Base-by-base conservation (phyloP, 2,113 vertebrate species). In the Mustelus asterias region DNA sequence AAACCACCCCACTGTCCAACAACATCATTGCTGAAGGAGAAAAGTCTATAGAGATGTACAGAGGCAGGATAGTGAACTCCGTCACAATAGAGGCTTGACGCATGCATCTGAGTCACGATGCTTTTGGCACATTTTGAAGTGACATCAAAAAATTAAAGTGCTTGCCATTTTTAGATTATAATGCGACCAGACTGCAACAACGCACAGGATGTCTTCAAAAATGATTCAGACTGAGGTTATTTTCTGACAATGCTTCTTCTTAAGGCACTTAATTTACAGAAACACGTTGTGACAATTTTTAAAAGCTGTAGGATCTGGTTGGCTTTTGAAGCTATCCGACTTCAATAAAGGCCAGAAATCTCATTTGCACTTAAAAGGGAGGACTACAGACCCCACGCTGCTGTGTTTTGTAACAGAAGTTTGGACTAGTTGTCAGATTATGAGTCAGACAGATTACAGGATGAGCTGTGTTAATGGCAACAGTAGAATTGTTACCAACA, bases 251-350 rank as follows among this genome's bases (percentile, higher is more conserved):
- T 67, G 33, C 29, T 92, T 37, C 89, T 20, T 93, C n/a, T 93
- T 65, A 65, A 93, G n/a, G 6, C 60, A 65, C 89, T 67, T 93
- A 93, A 93, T 93, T 65, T 93, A 93, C 29, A 93, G 89, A 65
- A 7, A 37, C 89, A 65, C 13, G 41, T 67, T 67, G 4, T 86
- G 41, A 86, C 83, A 29, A 76, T 37, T 9, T 92, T 92, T 20
- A 26, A 48, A 54, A 20, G 33, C 33, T 37, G 33, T 14, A 90
- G 26, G 80, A 65, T 33, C 33, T 92, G 58, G 89, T n/a, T 33
- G 14, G 60, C 33, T 92, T 54, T 92, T 65, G n/a, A 93, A 65
- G 63, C 33, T 65, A 67, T 93, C 16, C 11, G 22, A 65, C 60
- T 65, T 93, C 60, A 67, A 60, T 26, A 29, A 60, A 65, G 89